Conservation (phyloP, 2,797 vertebrate species). For the Benthosema pterotum region DNA sequence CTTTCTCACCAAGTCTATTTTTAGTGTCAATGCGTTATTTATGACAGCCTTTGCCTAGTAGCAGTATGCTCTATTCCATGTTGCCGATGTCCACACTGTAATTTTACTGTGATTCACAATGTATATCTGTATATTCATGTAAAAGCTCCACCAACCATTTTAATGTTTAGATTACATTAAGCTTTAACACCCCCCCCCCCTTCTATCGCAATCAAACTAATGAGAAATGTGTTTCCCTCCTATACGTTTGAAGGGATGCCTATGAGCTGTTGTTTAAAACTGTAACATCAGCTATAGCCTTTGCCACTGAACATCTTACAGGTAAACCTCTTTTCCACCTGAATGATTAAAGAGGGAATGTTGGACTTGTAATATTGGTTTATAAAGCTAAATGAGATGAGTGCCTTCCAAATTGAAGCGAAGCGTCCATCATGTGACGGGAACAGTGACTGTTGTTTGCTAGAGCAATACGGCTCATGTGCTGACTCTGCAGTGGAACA, state of each 20-base stretch:
- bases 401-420: conserved; percentile 8
- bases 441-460: conserved; percentile 6
- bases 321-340: too few species aligned
- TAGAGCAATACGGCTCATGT: not conserved
- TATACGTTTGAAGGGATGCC: not conserved
- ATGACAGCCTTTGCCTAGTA: conserved; percentile 56
- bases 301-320: too few species aligned
- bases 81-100: conserved; percentile 12
- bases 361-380: not conserved
- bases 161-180: not conserved
- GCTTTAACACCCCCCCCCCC: not conserved
- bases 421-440: not conserved
- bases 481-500: conserved; percentile 1
- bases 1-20: conserved; percentile 53
- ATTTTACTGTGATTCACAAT: conserved; percentile 9
- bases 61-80: conserved; percentile 38
- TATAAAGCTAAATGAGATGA: conserved; percentile 4
- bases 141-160: not conserved
- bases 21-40: conserved; percentile 63
- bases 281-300: not conserved
- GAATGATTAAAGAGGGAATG: not conserved
- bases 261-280: not conserved
- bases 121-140: not conserved
- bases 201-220: not conserved
- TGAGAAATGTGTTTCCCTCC: not conserved